Base-by-base conservation (phyloP, 2,113 vertebrate species). In the Lycocorax pyrrhopterus region DNA sequence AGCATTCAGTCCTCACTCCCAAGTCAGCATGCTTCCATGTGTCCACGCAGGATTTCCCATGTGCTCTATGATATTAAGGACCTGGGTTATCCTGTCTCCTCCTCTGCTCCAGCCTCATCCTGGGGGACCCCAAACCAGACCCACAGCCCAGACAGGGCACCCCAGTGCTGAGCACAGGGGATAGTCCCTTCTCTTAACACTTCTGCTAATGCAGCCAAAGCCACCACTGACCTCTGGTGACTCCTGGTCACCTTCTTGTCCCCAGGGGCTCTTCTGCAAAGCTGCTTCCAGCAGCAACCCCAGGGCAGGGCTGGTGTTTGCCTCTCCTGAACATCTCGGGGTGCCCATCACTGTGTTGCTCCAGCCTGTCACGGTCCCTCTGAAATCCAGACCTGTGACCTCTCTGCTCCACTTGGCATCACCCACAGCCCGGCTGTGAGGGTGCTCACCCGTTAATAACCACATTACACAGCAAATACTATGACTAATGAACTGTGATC, bases 21-120 rank as follows among this genome's bases (percentile, higher is more conserved):
- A 46, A 16, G 7, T 4, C 60, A 39, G 9, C 17, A 20, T 0
- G 1, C 6, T 27, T 37, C 41, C 35, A 53, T 16, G 33, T 20
- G 21, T 21, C 51, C 60, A 6, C 0, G 1, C 5, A 35, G 49
- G 39, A 33, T 66, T 33, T 12, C 10, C 67, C 18, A 18, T 0
- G 2, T 29, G 58, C 53, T 44, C 17, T 35, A 23, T 25, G 56
- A n/a, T 16, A 58, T 58, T 58, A 58, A 58, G 33, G 56, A 58
- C 56, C 33, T 14, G 13, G 21, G 21, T 58, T n/a, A 58, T 23
- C 33, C 18, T 23, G 35, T 14, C 20, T 60, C n/a, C n/a, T 51
- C 51, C 81, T 76, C 41, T 16, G 5, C 62, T 56, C 33, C 64
- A 66, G 46, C 10, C 43, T 32, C 15, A 3, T 5, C 23, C 55